Percentiles rank a stretch among this genome's conserved stretches.
phyloP scores from a whole-genome alignment of 2,113 vertebrate genomes.

The Clarias macrocephalus region DNA sequence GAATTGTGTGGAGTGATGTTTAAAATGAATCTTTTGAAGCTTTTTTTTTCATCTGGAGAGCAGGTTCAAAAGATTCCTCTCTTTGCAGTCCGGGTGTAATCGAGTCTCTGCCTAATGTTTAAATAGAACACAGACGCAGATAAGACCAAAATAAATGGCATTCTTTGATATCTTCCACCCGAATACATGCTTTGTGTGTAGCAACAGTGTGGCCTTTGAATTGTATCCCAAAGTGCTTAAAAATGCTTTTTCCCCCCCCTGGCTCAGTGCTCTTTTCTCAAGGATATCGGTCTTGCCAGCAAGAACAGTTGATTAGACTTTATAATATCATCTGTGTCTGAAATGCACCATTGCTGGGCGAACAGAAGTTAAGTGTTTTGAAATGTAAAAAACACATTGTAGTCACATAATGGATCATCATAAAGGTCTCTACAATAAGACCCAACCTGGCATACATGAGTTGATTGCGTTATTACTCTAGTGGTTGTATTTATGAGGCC shows the following conservation, averaged over 20 bases:
- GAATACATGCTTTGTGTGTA: constrained; percentile 39
- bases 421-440: constrained; percentile 48
- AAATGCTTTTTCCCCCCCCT: constrained; percentile 29
- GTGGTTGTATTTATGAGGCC: constrained; percentile 22
- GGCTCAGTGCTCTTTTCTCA: constrained; percentile 33
- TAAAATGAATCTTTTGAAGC: not conserved
- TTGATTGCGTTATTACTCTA: constrained; percentile 26
- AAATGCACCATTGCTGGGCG: constrained; percentile 31
- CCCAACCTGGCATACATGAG: constrained; percentile 40
- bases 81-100: constrained; percentile 41
- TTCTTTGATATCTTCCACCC: constrained; percentile 48
- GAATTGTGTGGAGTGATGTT: not conserved
- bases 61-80: constrained; percentile 51
- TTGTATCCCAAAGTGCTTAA: constrained; percentile 22
- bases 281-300: constrained; percentile 32
- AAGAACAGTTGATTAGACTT: constrained; percentile 52
- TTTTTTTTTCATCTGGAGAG: constrained; percentile 47
- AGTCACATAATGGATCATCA: constrained; percentile 51
- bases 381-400: constrained; percentile 49
- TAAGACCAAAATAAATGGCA: constrained; percentile 46
- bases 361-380: constrained; percentile 44
- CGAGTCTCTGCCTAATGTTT: constrained; percentile 33
- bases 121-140: constrained; percentile 24
- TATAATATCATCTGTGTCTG: constrained; percentile 46
- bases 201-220: constrained; percentile 41